Evolutionary conservation across 2,888 invertebrate species (phyloP).

Genomic region (Leptinotarsa juncta): DNA sequence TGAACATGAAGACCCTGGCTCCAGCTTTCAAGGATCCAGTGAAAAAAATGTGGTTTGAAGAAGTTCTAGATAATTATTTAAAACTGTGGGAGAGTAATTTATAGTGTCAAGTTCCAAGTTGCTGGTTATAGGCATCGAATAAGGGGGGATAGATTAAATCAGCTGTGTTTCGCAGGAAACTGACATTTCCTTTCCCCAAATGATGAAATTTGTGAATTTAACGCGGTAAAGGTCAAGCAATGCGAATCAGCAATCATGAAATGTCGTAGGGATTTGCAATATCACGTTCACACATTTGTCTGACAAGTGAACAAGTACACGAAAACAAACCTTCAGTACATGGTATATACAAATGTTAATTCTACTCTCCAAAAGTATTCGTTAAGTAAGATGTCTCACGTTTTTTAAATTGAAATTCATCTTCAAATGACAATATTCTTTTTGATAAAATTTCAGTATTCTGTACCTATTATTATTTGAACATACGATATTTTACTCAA

Average conservation of each 20-base stretch:
- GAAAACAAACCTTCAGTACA: not conserved
- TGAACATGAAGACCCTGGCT: conserved; percentile 83
- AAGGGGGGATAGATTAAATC: not conserved
- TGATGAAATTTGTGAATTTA: not conserved
- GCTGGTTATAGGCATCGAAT: conserved; percentile 10
- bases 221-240: conserved; percentile 13
- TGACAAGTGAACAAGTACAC: not conserved
- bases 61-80: conserved; percentile 89
- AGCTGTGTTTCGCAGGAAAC: conserved; percentile 1
- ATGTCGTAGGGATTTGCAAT: not conserved
- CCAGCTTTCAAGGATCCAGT: conserved; percentile 81
- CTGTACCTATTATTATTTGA: too few relatives aligned
- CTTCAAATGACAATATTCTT: too few relatives aligned
- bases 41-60: conserved; percentile 86
- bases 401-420: too few relatives aligned
- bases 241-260: conserved; percentile 11
- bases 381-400: too few relatives aligned
- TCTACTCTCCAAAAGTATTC: too few relatives aligned
- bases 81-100: conserved; percentile 92
- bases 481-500: too few relatives aligned
- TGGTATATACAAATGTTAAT: too few relatives aligned
- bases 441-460: too few relatives aligned
- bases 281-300: not conserved
- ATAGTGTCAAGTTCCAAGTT: conserved; percentile 59
- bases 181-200: not conserved